These are phyloP conservation scores for Monochamus saltuarius DNA, from an alignment of 1,140 invertebrate species.

Conservation along the genomic window DNA sequence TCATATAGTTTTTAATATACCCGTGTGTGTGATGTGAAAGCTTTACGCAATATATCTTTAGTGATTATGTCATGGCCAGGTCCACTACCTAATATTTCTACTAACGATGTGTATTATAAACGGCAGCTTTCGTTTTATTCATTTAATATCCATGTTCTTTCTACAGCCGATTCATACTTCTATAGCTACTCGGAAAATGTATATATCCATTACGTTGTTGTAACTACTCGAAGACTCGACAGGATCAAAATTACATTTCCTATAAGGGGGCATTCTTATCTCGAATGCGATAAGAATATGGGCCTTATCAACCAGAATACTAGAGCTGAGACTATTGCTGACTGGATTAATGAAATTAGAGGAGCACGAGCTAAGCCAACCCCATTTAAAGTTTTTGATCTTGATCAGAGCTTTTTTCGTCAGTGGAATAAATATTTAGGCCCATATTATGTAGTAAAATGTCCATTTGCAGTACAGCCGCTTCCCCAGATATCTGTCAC, in stretches of 20 bases:
- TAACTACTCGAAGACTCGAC: constrained; percentile 24
- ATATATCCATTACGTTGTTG: constrained; percentile 31
- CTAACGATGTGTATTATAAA: constrained; percentile 34
- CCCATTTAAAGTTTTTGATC: constrained; percentile 25
- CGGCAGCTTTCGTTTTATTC: constrained; percentile 13
- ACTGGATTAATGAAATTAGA: constrained; percentile 27
- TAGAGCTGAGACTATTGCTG: constrained; percentile 26
- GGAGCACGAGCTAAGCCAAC: constrained; percentile 29
- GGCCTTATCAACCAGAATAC: constrained; percentile 33
- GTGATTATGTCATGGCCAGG: too few species aligned
- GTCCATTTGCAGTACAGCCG: constrained; percentile 17
- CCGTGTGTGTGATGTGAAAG: too few species aligned
- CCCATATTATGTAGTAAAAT: constrained; percentile 7
- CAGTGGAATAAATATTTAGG: too few species aligned
- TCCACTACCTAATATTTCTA: constrained; percentile 29
- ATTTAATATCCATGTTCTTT: constrained; percentile 33
- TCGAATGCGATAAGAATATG: constrained; percentile 42
- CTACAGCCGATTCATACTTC: constrained; percentile 13
- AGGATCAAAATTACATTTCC: constrained; percentile 27
- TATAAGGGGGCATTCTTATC: constrained; percentile 30
- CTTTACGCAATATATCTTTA: too few species aligned
- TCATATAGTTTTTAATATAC: too few species aligned
- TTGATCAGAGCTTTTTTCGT: background rate
- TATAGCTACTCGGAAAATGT: constrained; percentile 28
- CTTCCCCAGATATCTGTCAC: background rate